These are phyloP conservation scores for Nipponacmea schrenckii DNA, from an alignment of 2,888 invertebrate genomes.

Conservation along the genomic window DNA sequence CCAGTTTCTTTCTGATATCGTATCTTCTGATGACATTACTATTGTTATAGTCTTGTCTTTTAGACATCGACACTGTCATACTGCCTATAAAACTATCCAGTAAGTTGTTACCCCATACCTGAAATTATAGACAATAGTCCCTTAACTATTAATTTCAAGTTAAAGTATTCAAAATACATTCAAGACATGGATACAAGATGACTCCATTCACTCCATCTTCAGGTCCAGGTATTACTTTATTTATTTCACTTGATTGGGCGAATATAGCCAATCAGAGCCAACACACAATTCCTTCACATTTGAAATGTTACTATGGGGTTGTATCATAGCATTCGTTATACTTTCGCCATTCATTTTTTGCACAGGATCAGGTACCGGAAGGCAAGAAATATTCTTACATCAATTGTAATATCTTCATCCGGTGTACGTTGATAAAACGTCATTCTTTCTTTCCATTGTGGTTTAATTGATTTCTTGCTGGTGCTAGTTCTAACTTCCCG, in stretches of 20 bases:
- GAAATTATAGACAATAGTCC: conserved; percentile 4
- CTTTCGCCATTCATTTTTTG: too few species aligned
- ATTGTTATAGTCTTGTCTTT: conserved; percentile 43
- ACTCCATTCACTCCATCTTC: too few species aligned
- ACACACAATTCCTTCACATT: too few species aligned
- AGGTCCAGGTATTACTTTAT: too few species aligned
- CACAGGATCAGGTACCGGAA: too few species aligned
- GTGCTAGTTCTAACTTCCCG: conserved; percentile 65
- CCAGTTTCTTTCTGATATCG: not conserved
- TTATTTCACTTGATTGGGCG: too few species aligned
- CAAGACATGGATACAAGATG: too few species aligned
- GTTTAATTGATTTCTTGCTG: conserved; percentile 66
- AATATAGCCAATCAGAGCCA: too few species aligned
- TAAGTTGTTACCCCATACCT: conserved; percentile 63
- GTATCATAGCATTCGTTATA: too few species aligned
- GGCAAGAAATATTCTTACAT: too few species aligned
- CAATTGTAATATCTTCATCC: conserved; percentile 67
- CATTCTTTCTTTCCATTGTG: conserved; percentile 69
- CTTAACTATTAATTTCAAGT: not conserved
- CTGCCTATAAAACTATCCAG: conserved; percentile 56
- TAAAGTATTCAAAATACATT: too few species aligned
- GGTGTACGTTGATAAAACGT: conserved; percentile 69
- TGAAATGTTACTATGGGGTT: too few species aligned
- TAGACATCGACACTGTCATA: conserved; percentile 50
- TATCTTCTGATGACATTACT: conserved; percentile 43